These are phyloP conservation scores for Dipus sagitta DNA, from an alignment of 2,797 vertebrate species.

Conservation along the genomic window DNA sequence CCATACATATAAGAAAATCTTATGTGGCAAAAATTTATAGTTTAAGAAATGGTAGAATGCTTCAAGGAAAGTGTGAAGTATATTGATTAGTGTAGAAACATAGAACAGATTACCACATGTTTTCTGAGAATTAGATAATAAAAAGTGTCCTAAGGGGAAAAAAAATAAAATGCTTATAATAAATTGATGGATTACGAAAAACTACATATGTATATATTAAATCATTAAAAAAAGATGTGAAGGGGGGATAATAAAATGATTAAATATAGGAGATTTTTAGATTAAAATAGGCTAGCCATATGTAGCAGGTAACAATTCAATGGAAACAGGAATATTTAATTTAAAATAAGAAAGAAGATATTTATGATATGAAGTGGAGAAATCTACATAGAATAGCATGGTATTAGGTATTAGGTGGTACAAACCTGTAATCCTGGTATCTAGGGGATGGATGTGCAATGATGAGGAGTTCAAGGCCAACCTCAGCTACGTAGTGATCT, in stretches of 20 bases:
- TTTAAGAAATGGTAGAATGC: not conserved
- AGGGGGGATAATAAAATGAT: not conserved
- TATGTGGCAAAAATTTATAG: not conserved
- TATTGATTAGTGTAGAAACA: not conserved
- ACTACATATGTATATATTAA: not conserved
- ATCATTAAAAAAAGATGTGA: not conserved
- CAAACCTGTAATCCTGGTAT: not conserved
- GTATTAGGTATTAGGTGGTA: not conserved
- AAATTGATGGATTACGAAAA: not conserved
- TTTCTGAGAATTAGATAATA: no score
- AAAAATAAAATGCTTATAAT: not conserved
- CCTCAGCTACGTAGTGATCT: not conserved
- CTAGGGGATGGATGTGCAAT: not conserved
- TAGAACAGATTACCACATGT: not conserved
- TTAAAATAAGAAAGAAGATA: conserved; percentile 1
- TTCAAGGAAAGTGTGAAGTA: not conserved
- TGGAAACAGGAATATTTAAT: not conserved
- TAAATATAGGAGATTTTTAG: not conserved
- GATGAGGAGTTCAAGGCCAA: not conserved
- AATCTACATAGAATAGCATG: not conserved
- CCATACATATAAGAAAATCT: not conserved
- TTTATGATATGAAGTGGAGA: not conserved
- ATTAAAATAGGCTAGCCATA: not conserved
- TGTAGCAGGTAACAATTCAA: not conserved
- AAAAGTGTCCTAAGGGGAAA: not conserved